These are phyloP conservation scores for Mohoua ochrocephala DNA, from an alignment of 2,113 vertebrate genomes.

Conservation along the genomic window DNA sequence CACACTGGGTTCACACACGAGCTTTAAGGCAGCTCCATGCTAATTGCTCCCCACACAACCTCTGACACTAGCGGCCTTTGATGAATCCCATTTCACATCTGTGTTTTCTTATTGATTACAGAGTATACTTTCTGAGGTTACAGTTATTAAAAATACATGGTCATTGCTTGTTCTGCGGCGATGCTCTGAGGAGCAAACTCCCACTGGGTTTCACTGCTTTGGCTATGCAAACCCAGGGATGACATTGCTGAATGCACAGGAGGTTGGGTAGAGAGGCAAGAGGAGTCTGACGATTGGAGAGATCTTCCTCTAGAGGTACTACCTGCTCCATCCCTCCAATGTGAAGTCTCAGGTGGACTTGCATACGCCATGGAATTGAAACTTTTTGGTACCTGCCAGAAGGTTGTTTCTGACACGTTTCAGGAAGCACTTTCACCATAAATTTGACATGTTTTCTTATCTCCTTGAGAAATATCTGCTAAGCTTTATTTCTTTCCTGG, in stretches of 20 bases:
- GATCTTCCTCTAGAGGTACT: neutral
- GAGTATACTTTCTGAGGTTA: neutral
- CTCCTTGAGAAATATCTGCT: neutral
- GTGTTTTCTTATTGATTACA: neutral
- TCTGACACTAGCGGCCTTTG: neutral
- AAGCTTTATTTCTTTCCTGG: neutral
- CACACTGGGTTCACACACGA: rapidly evolving
- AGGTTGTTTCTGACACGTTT: neutral
- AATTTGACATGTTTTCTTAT: neutral
- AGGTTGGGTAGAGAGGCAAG: neutral
- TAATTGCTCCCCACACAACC: neutral
- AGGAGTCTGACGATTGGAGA: neutral
- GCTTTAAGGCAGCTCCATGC: neutral
- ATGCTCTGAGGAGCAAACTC: neutral
- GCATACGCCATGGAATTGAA: neutral
- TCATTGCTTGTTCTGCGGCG: neutral
- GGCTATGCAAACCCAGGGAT: rapidly evolving
- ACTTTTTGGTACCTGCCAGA: neutral
- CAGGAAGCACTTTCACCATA: neutral
- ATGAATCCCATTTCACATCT: neutral
- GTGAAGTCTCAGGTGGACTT: neutral
- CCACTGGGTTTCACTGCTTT: neutral
- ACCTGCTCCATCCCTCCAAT: neutral
- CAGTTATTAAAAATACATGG: neutral
- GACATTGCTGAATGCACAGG: neutral